Base-by-base conservation (phyloP, 1,140 invertebrate genomes). In the Microvelia longipes region DNA sequence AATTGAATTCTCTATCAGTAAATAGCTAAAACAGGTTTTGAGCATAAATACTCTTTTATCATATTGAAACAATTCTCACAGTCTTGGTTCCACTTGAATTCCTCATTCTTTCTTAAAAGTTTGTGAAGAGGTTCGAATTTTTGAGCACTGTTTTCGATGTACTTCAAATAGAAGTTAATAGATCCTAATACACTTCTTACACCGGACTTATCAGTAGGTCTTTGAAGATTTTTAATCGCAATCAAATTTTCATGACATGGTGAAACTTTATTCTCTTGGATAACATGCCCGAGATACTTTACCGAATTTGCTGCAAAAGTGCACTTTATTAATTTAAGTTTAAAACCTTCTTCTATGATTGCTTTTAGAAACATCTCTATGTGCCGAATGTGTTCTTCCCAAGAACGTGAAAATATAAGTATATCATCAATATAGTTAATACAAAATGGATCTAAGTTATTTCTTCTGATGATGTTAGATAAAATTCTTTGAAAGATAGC, bases 381-480 rank as follows among this genome's bases (percentile, higher is more conserved):
- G 65, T 72, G 73, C 1, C 66, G 14, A 13, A 74, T 28, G 50
- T 76, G 74, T 71, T 76, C 72, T 50, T 73, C 62, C 61, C 73
- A 77, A 19, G 72, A 69, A 68, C 69, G 29, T 30, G 74, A 71
- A 68, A 70, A 70, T 73, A 75, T 72, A 69, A 77, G 67, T 71
- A 75, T 75, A 72, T 73, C 69, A 35, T 74, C 76, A 24, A 73
- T 73, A 66, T 72, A 67, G 79, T 80, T 80, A 73, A 82, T 79
- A 80, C 80, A 81, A 82, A 70, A 79, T 78, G 66, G 79, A 79
- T 15, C 81, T 78, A 24, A 75, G 71, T 66, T 79, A 78, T 64
- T 78, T 79, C 70, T 79, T 80, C 69, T 81, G 80, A 69, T 81
- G 77, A 74, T 80, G 64, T 68, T 68, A 19, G 29, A 64, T 68